Percentiles rank a stretch among this genome's conserved stretches.
phyloP scores from a whole-genome alignment of 2,888 invertebrate genomes.

The Lamproptera curius region DNA sequence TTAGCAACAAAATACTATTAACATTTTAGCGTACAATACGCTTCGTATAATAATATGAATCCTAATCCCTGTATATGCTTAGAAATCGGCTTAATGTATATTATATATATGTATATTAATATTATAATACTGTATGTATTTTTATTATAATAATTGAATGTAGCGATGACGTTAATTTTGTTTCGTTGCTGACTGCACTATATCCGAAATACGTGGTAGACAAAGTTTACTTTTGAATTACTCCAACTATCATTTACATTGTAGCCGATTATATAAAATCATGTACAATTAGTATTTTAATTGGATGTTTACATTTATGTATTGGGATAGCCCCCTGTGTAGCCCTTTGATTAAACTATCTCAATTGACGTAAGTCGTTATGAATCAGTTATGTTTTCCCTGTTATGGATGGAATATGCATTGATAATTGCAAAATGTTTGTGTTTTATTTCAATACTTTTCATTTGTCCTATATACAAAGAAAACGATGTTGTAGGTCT shows the following conservation, averaged over 20 bases:
- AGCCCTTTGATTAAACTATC: slow-evolving; percentile 1
- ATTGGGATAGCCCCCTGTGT: slow-evolving; percentile 1
- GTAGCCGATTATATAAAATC: slow-evolving; percentile 2
- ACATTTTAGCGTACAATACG: slow-evolving; percentile 2
- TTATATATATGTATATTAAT: not conserved
- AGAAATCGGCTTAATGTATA: not conserved
- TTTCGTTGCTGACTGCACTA: slow-evolving; percentile 15
- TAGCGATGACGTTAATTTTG: not conserved
- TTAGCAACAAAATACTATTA: slow-evolving; percentile 15
- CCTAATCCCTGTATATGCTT: not conserved
- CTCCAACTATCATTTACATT: not conserved
- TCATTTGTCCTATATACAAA: too few relatives aligned
- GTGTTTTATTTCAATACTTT: slow-evolving; percentile 27
- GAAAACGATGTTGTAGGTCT: not conserved
- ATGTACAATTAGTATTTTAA: slow-evolving; percentile 7
- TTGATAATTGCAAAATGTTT: slow-evolving; percentile 24
- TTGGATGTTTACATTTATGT: slow-evolving; percentile 6
- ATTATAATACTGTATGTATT: not conserved
- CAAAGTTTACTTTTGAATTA: slow-evolving; percentile 1
- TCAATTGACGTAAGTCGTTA: slow-evolving; percentile 11
- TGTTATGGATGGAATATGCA: slow-evolving; percentile 26
- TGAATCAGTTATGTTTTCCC: slow-evolving; percentile 13
- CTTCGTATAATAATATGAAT: slow-evolving; percentile 7
- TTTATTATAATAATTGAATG: not conserved
- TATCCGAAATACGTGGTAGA: not conserved